Percentiles rank a stretch among this genome's conserved stretches.
These are phyloP conservation scores for Sinocyclocheilus rhinocerous DNA, from an alignment of 2,113 vertebrate species.

Conservation along the genomic window DNA sequence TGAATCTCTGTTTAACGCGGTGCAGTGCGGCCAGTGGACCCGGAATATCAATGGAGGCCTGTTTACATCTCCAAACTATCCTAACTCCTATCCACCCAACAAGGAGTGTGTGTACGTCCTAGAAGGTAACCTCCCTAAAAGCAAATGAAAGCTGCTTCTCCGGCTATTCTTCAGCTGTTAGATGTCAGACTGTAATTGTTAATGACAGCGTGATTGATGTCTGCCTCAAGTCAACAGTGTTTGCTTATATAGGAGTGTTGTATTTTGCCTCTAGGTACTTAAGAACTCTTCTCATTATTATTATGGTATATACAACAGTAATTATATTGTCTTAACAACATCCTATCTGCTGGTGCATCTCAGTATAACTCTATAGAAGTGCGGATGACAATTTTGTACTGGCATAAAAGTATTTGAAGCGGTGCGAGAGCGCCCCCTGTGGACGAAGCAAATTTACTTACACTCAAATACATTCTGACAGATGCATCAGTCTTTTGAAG, in stretches of 20 bases:
- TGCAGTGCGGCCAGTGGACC: constrained; percentile 93
- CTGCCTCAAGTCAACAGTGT: constrained; percentile 40
- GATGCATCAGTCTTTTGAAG: no score
- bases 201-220: constrained; percentile 41
- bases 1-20: constrained; percentile 77
- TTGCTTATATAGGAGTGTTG: constrained; percentile 30
- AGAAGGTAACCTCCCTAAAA: constrained; percentile 83
- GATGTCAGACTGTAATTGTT: constrained; percentile 1
- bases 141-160: not conserved
- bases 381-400: not conserved
- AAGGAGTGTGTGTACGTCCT: constrained; percentile 97
- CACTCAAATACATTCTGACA: not conserved
- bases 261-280: not conserved
- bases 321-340: not conserved
- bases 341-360: not conserved
- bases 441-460: constrained; percentile 38
- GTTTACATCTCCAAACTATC: constrained; percentile 96
- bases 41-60: constrained; percentile 95
- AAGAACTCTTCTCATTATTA: not conserved
- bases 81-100: constrained; percentile 92
- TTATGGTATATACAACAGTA: not conserved
- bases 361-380: not conserved
- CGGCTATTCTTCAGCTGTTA: constrained; percentile 8
- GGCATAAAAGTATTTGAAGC: constrained; percentile 44
- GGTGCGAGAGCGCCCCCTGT: constrained; percentile 72